Percentiles rank a stretch among this genome's conserved stretches.
Conservation (phyloP, 2,888 invertebrate species). For the Drosophila neutralis region DNA sequence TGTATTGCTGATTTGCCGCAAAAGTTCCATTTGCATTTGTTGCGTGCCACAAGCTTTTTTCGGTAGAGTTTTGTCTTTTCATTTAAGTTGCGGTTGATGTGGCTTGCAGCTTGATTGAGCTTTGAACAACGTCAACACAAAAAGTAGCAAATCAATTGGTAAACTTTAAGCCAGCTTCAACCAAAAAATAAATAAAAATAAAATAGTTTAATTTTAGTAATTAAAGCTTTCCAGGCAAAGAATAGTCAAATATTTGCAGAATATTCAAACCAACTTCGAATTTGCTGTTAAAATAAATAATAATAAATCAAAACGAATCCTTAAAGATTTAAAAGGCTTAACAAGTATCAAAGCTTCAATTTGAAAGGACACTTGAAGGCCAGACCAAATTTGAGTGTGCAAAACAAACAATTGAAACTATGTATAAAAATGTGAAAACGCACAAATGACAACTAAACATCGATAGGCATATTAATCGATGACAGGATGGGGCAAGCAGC, state of each 20-base stretch:
- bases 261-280: neutral
- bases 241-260: neutral
- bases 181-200: neutral
- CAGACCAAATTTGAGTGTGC: neutral
- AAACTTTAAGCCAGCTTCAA: neutral
- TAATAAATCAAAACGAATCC: no score
- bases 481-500: constrained; percentile 5
- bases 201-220: neutral
- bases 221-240: neutral
- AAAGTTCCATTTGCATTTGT: neutral
- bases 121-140: neutral
- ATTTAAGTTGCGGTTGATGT: neutral
- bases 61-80: neutral
- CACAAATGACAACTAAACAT: neutral
- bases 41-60: constrained; percentile 1
- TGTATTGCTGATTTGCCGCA: neutral
- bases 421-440: neutral
- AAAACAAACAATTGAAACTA: neutral
- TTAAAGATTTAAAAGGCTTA: neutral
- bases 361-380: neutral
- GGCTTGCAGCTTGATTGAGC: neutral
- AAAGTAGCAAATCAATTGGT: neutral
- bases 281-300: no score
- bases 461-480: constrained; percentile 9
- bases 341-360: neutral